Base-by-base conservation (phyloP, 2,797 vertebrate genomes). In the Agapornis canus region DNA sequence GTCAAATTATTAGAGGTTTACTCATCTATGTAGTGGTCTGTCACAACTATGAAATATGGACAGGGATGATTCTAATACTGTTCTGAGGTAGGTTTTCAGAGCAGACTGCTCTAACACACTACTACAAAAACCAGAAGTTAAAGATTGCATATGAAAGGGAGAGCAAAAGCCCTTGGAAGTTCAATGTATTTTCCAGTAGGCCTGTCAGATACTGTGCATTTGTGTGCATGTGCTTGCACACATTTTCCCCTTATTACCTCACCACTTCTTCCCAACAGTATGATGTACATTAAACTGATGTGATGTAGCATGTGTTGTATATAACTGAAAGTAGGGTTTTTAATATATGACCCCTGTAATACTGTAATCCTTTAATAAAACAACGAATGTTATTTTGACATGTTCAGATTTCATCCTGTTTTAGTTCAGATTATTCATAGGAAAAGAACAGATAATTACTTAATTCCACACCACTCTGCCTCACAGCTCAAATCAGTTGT, bases 311-410 rank as follows among this genome's bases (percentile, higher is more conserved):
- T 95, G 96, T 97, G 89, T 82, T 97, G 92, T 98, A 96, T 96
- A 97, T 85, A 98, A 97, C 95, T 94, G 86, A 97, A 97, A 96
- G 94, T 94, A 98, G 94, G 83, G 29, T 48, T 78, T 95, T 93
- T 92, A 97, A 97, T 97, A 97, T 97, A 97, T 96, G 96, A 97
- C 75, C 87, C 92, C 94, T 97, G 97, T 97, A 97, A 97, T 94
- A 91, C 56, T 95, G 93, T 93, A 97, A 95, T 94, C 82, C 88
- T 95, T 96, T 96, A 98, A 98, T 98, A 98, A 98, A 97, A 96
- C 96, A 96, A 89, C 68, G 64, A 84, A 92, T 91, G 88, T 86
- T 97, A 94, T 91, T 85, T 95, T 96, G 91, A 96, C 69, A 88
- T 35, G 48, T 76, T 83, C 54, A 45, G 21, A 73, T 76, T 79